These are phyloP conservation scores for Ophthalmolycus amberensis DNA, from an alignment of 2,113 vertebrate species.

Conservation along the genomic window DNA sequence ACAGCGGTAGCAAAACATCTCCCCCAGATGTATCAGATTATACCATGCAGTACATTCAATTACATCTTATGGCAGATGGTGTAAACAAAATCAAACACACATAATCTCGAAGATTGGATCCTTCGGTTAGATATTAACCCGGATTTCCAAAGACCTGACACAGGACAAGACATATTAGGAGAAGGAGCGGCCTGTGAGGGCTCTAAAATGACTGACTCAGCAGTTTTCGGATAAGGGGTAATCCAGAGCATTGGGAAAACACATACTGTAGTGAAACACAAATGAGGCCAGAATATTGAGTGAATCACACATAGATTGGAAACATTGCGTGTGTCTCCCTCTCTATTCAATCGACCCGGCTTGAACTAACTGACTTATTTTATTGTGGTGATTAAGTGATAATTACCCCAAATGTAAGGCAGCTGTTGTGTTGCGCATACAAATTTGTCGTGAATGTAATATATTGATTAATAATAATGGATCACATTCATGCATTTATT, in stretches of 20 bases:
- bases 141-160: conserved; percentile 73
- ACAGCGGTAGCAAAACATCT: conserved; percentile 41
- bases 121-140: conserved; percentile 71
- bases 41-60: conserved; percentile 76
- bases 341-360: conserved; percentile 44
- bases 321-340: conserved; percentile 13
- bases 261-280: conserved; percentile 17
- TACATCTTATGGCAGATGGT: conserved; percentile 78
- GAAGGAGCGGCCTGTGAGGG: conserved; percentile 43
- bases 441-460: conserved; percentile 26
- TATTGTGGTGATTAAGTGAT: conserved; percentile 63
- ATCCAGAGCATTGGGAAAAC: conserved; percentile 50
- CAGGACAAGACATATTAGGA: conserved; percentile 73
- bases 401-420: conserved; percentile 56
- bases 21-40: conserved; percentile 72
- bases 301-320: conserved; percentile 24
- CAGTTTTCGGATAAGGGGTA: conserved; percentile 57
- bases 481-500: conserved; percentile 41
- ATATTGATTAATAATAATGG: conserved; percentile 40
- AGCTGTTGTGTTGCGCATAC: conserved; percentile 34
- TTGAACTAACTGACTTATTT: conserved; percentile 54
- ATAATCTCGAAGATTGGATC: conserved; percentile 76
- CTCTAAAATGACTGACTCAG: conserved; percentile 67
- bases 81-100: conserved; percentile 72
- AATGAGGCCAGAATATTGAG: conserved; percentile 40